Evolutionary conservation across 2,113 vertebrate genomes (phyloP), one percentile per base, ranked within the genome.

Genomic region (Leptobrachium ailaonicum): DNA sequence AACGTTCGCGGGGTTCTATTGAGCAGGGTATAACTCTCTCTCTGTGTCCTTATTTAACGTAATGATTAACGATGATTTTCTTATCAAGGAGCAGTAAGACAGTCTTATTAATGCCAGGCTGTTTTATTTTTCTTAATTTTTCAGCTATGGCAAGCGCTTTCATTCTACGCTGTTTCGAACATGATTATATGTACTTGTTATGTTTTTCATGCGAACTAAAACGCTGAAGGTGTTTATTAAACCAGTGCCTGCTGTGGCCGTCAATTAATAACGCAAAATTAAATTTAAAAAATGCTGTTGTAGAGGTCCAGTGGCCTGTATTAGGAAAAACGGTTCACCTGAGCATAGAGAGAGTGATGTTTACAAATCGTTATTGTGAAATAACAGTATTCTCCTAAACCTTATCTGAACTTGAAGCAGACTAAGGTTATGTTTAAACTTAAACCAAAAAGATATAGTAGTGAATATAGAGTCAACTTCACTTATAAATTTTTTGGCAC

Each of bases 41-140:
- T 64, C 13, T 72, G 12, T 54, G 13, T 41, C 56, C 56, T 71
- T 77, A 45, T 69, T 70, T 62, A 6, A 44, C 42, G 44, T 63
- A 62, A 41, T 71, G 50, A 47, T 45, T 44, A 6, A 32, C 20
- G 20, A 43, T 50, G 12, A 70, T 11, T 79, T 53, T 64, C 4
- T 7, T 73, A 41, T 71, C 3, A 50, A 72, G 6, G 32, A 1
- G 47, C 13, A 47, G 1, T 41, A 12, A 69, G 41, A 64, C 1
- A 60, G 9, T 60, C 11, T 60, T 3, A 60, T 60, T 14, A 60
- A 14, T 14, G 4, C 56, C 56, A 60, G 9, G 56, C 11, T 1
- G 56, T 12, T 60, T 60, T 60, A 60, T 60, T 60, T 60, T 60
- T 60, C 56, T 60, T 60, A 60, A 13, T 60, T 11, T 60, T 8